These are phyloP conservation scores for Morphnarchus princeps DNA, from an alignment of 2,113 vertebrate species.

Conservation along the genomic window DNA sequence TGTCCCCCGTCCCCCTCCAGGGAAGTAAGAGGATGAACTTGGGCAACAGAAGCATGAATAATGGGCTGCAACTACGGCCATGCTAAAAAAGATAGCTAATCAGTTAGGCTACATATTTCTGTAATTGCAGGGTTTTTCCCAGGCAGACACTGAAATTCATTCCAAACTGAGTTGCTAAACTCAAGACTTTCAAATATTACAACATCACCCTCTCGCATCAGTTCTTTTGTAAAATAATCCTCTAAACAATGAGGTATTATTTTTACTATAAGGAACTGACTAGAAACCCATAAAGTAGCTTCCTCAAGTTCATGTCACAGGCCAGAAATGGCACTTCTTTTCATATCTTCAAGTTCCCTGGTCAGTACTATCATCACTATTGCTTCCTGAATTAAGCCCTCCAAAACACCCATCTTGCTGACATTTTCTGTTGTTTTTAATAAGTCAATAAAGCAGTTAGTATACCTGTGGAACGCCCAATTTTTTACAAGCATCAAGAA, in stretches of 20 bases:
- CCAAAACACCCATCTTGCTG: background rate
- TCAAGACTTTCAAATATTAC: background rate
- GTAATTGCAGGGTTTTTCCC: background rate
- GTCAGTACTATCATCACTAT: background rate
- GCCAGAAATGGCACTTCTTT: background rate
- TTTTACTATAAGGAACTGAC: background rate
- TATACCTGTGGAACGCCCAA: constrained; percentile 93
- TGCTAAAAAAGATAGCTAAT: background rate
- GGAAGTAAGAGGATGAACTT: background rate
- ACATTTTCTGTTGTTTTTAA: background rate
- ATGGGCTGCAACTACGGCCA: background rate
- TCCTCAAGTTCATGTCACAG: background rate
- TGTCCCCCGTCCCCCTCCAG: too few species aligned
- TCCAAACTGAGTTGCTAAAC: background rate
- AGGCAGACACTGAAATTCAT: background rate
- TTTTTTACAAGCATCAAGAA: constrained; percentile 98
- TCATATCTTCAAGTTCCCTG: background rate
- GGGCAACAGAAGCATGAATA: background rate
- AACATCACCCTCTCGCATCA: background rate
- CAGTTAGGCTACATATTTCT: background rate
- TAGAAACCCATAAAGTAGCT: background rate
- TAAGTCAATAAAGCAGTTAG: background rate
- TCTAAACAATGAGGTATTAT: background rate
- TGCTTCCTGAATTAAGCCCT: background rate
- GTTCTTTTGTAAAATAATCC: background rate